Base-by-base conservation (phyloP, 2,888 invertebrate species). In the Drosophila recens region DNA sequence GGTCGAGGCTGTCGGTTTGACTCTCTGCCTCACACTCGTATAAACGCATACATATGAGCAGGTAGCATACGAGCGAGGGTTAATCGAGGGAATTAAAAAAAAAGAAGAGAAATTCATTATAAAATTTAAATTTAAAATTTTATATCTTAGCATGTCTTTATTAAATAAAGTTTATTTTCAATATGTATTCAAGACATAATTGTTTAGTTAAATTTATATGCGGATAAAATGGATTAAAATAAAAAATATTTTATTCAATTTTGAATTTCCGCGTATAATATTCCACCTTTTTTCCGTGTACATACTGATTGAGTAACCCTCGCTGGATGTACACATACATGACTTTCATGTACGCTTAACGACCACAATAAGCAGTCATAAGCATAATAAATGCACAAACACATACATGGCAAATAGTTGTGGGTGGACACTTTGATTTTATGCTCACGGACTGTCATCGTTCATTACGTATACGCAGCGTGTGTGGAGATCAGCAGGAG, bases 301-400 rank as follows among this genome's bases (percentile, higher is more conserved):
- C 10, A 33, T 33, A 67, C 30, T 43, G 13, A 15, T 10, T 1
- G 3, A 52, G 13, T 52, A 20, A 34, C 67, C 74, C 75, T 63
- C 72, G 72, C 17, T 40, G 27, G 9, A 5, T 49, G 53, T 20
- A 51, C 43, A 61, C 33, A 36, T 9, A 46, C 20, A 23, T 63
- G 66, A 63, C 62, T 63, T 66, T 72, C 59, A 57, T 64, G 54
- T 72, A 52, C 57, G 56, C 46, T 62, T 70, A 67, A 76, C 56
- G 67, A 58, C 40, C 71, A 48, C 63, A 76, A 80, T 75, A 71
- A 78, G 71, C 81, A 73, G 77, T 73, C 77, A 76, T 69, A 79
- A 70, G 73, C 66, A 78, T 61, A 68, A 71, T 70, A 80, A 79
- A 77, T 73, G 62, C 52, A 62, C 62, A 67, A 30, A 8, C 40